Conservation (phyloP, 2,113 vertebrate species). For the Tupaia chinensis region DNA sequence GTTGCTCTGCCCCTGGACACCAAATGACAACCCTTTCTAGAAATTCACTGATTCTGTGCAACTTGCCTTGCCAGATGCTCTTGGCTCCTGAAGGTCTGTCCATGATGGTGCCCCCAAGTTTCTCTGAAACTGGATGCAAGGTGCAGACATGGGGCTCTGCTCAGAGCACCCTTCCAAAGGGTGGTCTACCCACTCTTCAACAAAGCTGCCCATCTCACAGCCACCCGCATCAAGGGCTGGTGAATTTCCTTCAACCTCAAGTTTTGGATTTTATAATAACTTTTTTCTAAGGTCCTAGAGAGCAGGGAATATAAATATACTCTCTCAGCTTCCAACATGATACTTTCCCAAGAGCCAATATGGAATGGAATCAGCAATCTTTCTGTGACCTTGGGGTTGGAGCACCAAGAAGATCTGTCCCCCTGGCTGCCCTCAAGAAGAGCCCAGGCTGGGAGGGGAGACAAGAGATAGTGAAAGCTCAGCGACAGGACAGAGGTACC, state of each 20-base stretch:
- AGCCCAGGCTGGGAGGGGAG: not conserved
- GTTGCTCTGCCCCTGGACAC: not conserved
- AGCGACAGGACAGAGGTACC: not conserved
- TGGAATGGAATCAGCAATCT: not conserved
- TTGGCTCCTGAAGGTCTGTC: not conserved
- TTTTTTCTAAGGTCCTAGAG: constrained; percentile 48
- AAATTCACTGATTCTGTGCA: not conserved
- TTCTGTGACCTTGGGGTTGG: not conserved
- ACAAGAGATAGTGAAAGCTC: not conserved
- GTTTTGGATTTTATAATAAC: not conserved
- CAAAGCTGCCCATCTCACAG: not conserved
- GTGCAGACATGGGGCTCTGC: not conserved
- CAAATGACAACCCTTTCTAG: not conserved
- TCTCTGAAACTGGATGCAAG: not conserved
- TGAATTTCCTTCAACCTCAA: not conserved
- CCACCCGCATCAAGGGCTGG: not conserved
- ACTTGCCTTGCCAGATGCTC: not conserved
- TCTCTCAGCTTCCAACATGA: not conserved
- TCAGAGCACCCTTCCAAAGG: not conserved
- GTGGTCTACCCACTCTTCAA: not conserved
- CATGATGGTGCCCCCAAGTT: not conserved
- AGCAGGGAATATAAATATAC: not conserved
- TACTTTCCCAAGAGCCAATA: not conserved
- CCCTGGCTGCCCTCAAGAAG: not conserved
- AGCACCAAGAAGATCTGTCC: not conserved